phyloP scores from a whole-genome alignment of 2,888 invertebrate species.

The Antheraea yamamai region DNA sequence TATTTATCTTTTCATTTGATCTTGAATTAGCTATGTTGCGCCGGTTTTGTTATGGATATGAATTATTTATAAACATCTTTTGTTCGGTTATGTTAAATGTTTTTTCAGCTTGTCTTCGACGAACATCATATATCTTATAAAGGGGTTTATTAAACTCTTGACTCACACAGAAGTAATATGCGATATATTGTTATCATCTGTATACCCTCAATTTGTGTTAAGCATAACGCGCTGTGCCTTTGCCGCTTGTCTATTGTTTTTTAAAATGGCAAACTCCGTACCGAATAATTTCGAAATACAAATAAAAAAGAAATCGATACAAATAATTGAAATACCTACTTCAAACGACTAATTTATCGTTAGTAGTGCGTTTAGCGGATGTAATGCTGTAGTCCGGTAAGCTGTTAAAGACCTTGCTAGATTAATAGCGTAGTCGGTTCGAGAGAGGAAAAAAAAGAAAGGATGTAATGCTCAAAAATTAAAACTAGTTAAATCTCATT shows the following conservation, averaged over 20 bases:
- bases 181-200: not conserved
- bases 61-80: slow-evolving; percentile 54
- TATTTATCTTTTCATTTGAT: slow-evolving; percentile 62
- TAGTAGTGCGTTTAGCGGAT: not conserved
- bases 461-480: not conserved
- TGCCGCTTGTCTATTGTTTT: not conserved
- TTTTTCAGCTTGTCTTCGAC: slow-evolving; percentile 23
- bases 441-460: too few relatives aligned
- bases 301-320: not conserved
- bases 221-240: not conserved
- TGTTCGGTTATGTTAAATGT: slow-evolving; percentile 20
- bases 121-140: slow-evolving; percentile 12
- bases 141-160: slow-evolving; percentile 17
- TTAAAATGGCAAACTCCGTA: not conserved
- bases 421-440: too few relatives aligned
- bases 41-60: slow-evolving; percentile 49
- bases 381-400: too few relatives aligned
- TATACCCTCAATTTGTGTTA: not conserved
- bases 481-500: not conserved
- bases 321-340: not conserved
- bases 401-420: too few relatives aligned
- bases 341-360: not conserved
- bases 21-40: slow-evolving; percentile 53
- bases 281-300: not conserved
- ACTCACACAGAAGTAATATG: not conserved